Evolutionary conservation across 2,888 invertebrate genomes (phyloP).

Genomic region (Thumatha senex): DNA sequence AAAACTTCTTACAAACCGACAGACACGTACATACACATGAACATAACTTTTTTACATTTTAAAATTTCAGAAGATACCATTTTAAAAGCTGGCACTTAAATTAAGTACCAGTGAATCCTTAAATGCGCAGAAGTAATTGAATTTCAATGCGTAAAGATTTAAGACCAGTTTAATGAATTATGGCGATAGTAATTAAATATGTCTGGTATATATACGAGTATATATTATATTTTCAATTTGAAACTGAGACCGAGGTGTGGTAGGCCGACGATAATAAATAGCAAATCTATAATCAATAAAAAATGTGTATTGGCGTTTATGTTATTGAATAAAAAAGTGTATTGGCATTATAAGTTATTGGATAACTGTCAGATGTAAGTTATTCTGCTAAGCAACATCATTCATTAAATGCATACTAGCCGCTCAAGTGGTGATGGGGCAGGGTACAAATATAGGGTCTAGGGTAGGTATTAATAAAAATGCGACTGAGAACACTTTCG

Average conservation of each 20-base stretch:
- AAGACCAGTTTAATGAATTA: conserved; percentile 32
- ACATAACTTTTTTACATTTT: background rate
- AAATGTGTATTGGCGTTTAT: conserved; percentile 14
- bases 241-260: conserved; percentile 30
- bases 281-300: conserved; percentile 27
- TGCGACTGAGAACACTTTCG: no score
- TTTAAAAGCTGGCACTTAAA: conserved; percentile 42
- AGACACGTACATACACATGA: background rate
- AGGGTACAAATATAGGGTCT: no score
- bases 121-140: conserved; percentile 44
- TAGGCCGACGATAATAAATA: conserved; percentile 23
- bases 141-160: conserved; percentile 42
- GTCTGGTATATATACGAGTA: conserved; percentile 25
- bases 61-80: conserved; percentile 16
- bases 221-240: conserved; percentile 36
- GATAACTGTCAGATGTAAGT: conserved; percentile 24
- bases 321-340: no score
- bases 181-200: conserved; percentile 37
- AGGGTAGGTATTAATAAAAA: no score
- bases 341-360: no score
- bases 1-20: background rate
- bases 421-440: no score
- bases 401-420: no score
- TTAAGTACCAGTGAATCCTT: conserved; percentile 30
- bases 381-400: conserved; percentile 10